These are phyloP conservation scores for Meleagris gallopavo DNA, from an alignment of 2,113 vertebrate species.

Conservation along the genomic window DNA sequence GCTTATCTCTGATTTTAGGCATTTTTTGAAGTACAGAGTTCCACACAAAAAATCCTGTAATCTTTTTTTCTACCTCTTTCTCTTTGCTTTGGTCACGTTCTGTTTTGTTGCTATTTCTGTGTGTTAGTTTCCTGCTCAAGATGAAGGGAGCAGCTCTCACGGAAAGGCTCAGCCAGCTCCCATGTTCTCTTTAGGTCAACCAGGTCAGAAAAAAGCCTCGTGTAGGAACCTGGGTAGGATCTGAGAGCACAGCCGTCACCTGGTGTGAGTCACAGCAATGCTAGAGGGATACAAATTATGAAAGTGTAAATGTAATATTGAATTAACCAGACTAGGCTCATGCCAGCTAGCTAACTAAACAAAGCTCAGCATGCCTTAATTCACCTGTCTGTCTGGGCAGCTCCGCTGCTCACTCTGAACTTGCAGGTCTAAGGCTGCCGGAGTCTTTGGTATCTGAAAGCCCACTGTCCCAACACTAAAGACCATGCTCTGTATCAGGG, in stretches of 20 bases:
- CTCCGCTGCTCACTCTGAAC: not conserved
- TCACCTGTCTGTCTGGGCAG: not conserved
- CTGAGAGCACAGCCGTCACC: not conserved
- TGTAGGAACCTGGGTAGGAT: not conserved
- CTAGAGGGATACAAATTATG: slow-evolving; percentile 8
- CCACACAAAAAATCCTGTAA: not conserved
- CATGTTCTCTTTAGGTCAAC: not conserved
- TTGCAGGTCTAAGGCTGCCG: not conserved
- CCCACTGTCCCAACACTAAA: not conserved
- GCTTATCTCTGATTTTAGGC: not conserved
- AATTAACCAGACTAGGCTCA: slow-evolving; percentile 1
- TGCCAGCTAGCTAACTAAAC: not conserved
- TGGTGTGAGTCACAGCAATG: not conserved
- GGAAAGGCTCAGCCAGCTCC: not conserved
- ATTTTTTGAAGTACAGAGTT: not conserved
- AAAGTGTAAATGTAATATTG: slow-evolving; percentile 32
- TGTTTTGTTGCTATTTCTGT: not conserved
- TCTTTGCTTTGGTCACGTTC: not conserved
- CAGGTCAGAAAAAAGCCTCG: not conserved
- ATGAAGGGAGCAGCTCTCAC: not conserved
- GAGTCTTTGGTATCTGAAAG: not conserved
- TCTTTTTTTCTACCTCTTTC: not conserved
- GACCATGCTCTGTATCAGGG: not conserved
- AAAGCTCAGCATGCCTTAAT: not conserved
- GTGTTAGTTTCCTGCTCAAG: not conserved